phyloP scores from a whole-genome alignment of 2,797 vertebrate genomes.

The Mormyrops boulengeri region DNA sequence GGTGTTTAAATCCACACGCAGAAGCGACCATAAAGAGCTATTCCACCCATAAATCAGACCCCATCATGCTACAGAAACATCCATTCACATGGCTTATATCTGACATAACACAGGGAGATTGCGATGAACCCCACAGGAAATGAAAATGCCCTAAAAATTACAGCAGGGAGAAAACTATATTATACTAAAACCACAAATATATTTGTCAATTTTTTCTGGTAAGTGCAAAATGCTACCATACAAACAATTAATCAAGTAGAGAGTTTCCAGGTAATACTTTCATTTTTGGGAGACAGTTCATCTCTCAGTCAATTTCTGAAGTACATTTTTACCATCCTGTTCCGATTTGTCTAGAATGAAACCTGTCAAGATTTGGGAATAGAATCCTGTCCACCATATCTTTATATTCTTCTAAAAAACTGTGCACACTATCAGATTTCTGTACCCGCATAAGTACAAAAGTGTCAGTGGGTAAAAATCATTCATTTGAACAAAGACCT shows the following conservation, averaged over 20 bases:
- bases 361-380: not conserved
- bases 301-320: not conserved
- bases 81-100: slow-evolving; percentile 25
- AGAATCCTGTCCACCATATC: not conserved
- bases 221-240: not conserved
- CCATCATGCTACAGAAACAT: slow-evolving; percentile 25
- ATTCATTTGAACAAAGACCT: not conserved
- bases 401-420: not conserved
- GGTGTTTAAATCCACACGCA: slow-evolving; percentile 20
- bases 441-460: not conserved
- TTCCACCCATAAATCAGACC: slow-evolving; percentile 34
- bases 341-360: not conserved
- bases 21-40: slow-evolving; percentile 38
- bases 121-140: slow-evolving; percentile 28
- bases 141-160: not conserved
- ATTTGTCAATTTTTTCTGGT: not conserved
- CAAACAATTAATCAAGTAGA: not conserved
- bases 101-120: slow-evolving; percentile 31
- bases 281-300: not conserved
- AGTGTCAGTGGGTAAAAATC: not conserved
- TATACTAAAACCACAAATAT: not conserved
- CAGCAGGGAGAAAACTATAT: not conserved
- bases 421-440: not conserved
- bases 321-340: not conserved
- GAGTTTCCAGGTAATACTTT: not conserved